Evolutionary conservation across 2,888 invertebrate genomes (phyloP).

Genomic region (Chorisops tibialis): DNA sequence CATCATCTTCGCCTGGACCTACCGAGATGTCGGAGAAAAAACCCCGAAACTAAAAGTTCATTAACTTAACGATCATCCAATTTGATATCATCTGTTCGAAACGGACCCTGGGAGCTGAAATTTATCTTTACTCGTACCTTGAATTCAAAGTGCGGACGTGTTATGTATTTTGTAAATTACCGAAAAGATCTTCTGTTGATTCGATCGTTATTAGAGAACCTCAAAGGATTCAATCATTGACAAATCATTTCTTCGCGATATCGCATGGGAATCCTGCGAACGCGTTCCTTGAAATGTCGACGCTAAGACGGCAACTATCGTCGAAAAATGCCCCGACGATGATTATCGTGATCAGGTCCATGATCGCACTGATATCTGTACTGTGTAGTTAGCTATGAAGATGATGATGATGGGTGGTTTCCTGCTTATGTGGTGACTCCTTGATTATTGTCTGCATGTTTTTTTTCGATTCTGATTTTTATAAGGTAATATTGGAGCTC

Average conservation of each 20-base stretch:
- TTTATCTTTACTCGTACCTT: not conserved
- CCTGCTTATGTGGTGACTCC: slow-evolving; percentile 15
- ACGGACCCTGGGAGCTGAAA: not conserved
- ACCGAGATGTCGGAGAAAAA: slow-evolving; percentile 7
- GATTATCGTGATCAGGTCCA: slow-evolving; percentile 6
- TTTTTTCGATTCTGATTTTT: no score
- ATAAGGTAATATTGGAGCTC: no score
- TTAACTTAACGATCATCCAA: slow-evolving; percentile 31
- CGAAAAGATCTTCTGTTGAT: slow-evolving; percentile 16
- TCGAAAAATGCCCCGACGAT: not conserved
- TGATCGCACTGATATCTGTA: slow-evolving; percentile 8
- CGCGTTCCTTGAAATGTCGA: not conserved
- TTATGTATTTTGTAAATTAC: slow-evolving; percentile 33
- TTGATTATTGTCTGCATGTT: no score
- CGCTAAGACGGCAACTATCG: not conserved
- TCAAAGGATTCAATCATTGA: slow-evolving; percentile 11
- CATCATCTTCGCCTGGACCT: slow-evolving; percentile 6
- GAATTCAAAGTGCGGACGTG: slow-evolving; percentile 28
- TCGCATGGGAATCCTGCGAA: not conserved
- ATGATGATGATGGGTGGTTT: slow-evolving; percentile 18
- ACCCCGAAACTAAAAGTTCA: slow-evolving; percentile 25
- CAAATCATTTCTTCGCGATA: slow-evolving; percentile 4
- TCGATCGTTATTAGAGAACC: slow-evolving; percentile 8
- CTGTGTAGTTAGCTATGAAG: slow-evolving; percentile 1
- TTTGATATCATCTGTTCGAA: slow-evolving; percentile 24